Evolutionary conservation across 2,797 vertebrate species (phyloP), one percentile per base, ranked within the genome.

Genomic region (Tolypeutes matacus): DNA sequence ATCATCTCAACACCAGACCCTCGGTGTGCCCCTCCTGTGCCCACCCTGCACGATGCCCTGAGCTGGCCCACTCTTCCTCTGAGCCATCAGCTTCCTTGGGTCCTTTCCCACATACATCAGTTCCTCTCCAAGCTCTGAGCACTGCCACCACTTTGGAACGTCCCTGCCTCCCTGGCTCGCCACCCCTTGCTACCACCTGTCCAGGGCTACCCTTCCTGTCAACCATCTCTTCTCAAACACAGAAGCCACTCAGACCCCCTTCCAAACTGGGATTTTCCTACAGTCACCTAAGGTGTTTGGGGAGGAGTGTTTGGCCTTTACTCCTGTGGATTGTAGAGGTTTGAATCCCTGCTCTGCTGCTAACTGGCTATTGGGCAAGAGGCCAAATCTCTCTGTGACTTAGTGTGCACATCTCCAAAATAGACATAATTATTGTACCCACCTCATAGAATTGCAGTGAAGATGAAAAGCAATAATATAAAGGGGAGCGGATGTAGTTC

Each of bases 341-440:
- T 96, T 78, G 60, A 67, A 64, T 81, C 46, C 64, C 18, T 34
- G 29, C 34, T 88, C 58, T 36, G 36, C 14, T 51, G 21, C 65
- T 86, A 53, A 85, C 72, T 89, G 69, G 49, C 49, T 89, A 17
- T 77, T 31, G 3, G 31, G 39, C 42, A 78, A 89, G 86, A 77
- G 56, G 49, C 70, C 70, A 90, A 67, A 69, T n/a, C 31, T 65
- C 29, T 83, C 86, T 46, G 82, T 81, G 83, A 77, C n/a, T 90
- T 83, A 53, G 76, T 77, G 62, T 82, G 36, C 51, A 36, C 27
- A 72, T 75, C 77, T 96, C 53, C 60, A 89, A 62, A 80, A 94
- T 60, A 86, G 60, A 78, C 18, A 23, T 82, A 34, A 60, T 77
- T 91, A 49, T 18, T 31, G 80, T 78, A 73, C 21, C 53, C 46